Percentiles rank a stretch among this genome's conserved stretches.
These are phyloP conservation scores for Epirrhoe tristata DNA, from an alignment of 2,888 invertebrate genomes.

Conservation along the genomic window DNA sequence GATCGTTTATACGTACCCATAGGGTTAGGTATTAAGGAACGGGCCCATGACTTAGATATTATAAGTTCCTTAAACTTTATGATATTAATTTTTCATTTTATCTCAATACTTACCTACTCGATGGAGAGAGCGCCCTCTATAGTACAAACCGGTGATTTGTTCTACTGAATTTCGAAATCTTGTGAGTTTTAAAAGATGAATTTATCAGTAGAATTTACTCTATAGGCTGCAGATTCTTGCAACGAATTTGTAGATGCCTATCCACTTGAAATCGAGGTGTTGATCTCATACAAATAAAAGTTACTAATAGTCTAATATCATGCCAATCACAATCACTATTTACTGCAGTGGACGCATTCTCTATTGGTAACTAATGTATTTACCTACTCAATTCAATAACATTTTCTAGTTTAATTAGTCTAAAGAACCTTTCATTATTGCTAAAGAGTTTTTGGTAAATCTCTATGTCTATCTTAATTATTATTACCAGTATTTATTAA, in stretches of 20 bases:
- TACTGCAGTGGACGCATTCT: slow-evolving; percentile 40
- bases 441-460: slow-evolving; percentile 80
- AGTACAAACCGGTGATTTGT: slow-evolving; percentile 1
- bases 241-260: no score
- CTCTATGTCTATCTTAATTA: slow-evolving; percentile 81
- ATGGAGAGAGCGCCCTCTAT: slow-evolving; percentile 12
- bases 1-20: slow-evolving; percentile 75
- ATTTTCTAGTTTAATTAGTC: slow-evolving; percentile 68
- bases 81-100: slow-evolving; percentile 42
- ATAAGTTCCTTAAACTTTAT: slow-evolving; percentile 72
- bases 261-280: not conserved
- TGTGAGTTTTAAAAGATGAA: no score
- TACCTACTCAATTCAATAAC: slow-evolving; percentile 57
- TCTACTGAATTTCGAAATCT: no score
- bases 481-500: slow-evolving; percentile 67
- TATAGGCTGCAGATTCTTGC: no score
- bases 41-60: slow-evolving; percentile 82
- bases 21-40: slow-evolving; percentile 71
- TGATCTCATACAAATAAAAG: not conserved
- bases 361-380: slow-evolving; percentile 54
- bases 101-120: slow-evolving; percentile 2
- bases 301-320: not conserved
- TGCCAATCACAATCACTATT: slow-evolving; percentile 1
- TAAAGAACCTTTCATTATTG: slow-evolving; percentile 64
- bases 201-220: no score